Evolutionary conservation across 1,140 invertebrate genomes (phyloP).

Genomic region (Drusus annulatus): DNA sequence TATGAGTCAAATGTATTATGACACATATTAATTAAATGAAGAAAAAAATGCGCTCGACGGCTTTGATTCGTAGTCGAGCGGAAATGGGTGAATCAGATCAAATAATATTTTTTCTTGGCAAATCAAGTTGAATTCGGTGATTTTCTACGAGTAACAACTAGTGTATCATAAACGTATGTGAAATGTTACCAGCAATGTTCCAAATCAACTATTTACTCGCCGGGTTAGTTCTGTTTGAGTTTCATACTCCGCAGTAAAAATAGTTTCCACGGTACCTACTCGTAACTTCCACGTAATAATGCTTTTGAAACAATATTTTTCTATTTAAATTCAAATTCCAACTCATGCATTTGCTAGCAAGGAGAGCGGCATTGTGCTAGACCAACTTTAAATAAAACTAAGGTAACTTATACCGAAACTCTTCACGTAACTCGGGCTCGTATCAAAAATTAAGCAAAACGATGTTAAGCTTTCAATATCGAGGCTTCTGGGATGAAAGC

Average conservation of each 20-base stretch:
- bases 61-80: no score
- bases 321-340: conserved; percentile 58
- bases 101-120: no score
- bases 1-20: no score
- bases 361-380: conserved; percentile 7
- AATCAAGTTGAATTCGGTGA: no score
- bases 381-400: conserved; percentile 32
- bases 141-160: no score
- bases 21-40: no score
- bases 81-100: no score
- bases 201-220: no score
- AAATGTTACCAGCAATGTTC: no score
- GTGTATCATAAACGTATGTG: neutral
- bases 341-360: conserved; percentile 29
- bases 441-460: conserved; percentile 46
- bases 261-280: neutral
- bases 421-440: conserved; percentile 28
- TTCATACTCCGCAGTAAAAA: conserved; percentile 17
- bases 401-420: conserved; percentile 11
- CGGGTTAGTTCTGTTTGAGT: conserved; percentile 8
- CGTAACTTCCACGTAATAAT: conserved; percentile 50
- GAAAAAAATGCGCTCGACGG: no score
- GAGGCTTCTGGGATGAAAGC: conserved; percentile 32
- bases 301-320: conserved; percentile 57
- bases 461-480: conserved; percentile 41